These are phyloP conservation scores for Pseudomugil gertrudae DNA, from an alignment of 2,797 vertebrate species.

Conservation along the genomic window DNA sequence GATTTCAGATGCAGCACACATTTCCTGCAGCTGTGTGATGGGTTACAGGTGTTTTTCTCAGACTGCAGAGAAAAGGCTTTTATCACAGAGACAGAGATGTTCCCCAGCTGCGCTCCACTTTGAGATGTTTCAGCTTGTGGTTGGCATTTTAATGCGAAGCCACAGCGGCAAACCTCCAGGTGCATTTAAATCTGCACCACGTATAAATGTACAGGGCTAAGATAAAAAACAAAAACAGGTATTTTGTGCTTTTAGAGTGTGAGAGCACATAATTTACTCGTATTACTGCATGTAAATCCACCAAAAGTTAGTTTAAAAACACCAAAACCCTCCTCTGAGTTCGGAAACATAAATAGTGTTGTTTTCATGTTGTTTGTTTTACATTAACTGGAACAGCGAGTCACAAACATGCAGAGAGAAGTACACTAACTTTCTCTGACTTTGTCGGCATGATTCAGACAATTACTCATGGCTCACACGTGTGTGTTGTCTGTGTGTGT, in stretches of 20 bases:
- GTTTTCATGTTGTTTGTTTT: neutral
- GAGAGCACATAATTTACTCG: neutral
- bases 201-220: neutral
- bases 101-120: slow-evolving; percentile 3
- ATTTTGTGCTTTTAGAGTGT: neutral
- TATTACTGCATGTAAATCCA: too few relatives aligned
- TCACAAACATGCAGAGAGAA: slow-evolving; percentile 23
- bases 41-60: neutral
- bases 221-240: neutral
- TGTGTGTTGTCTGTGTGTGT: slow-evolving; percentile 39
- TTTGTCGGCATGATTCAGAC: slow-evolving; percentile 58
- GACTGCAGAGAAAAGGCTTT: neutral
- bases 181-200: neutral
- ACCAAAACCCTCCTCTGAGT: too few relatives aligned
- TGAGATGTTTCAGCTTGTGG: neutral
- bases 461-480: slow-evolving; percentile 54
- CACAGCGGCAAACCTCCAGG: neutral
- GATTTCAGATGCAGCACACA: neutral
- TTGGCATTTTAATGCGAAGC: neutral
- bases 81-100: neutral
- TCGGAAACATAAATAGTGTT: neutral
- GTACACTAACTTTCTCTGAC: slow-evolving; percentile 41
- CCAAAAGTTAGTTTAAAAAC: too few relatives aligned
- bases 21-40: slow-evolving; percentile 3
- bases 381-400: slow-evolving; percentile 8